Conservation (phyloP, 1,140 invertebrate species). For the Drosophila bipectinata region DNA sequence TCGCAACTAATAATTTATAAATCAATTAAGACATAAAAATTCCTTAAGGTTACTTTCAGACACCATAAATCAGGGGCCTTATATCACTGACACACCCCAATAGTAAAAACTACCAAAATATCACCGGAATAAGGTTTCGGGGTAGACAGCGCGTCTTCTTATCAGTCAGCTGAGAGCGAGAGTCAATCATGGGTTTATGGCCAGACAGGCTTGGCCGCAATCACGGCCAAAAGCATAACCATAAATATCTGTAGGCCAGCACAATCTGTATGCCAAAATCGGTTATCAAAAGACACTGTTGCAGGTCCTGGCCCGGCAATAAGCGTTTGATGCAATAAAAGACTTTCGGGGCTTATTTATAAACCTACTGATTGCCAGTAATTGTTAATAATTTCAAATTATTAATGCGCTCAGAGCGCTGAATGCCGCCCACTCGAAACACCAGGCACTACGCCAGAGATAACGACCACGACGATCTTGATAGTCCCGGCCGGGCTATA, state of each 20-base stretch:
- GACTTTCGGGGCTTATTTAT: slow-evolving; percentile 38
- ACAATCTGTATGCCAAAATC: slow-evolving; percentile 50
- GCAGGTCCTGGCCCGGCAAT: slow-evolving; percentile 19
- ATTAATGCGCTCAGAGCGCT: slow-evolving; percentile 38
- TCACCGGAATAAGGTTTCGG: slow-evolving; percentile 10
- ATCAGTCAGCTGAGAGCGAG: slow-evolving; percentile 36
- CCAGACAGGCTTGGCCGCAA: slow-evolving; percentile 49
- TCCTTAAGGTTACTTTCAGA: slow-evolving; percentile 15
- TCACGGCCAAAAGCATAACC: slow-evolving; percentile 35
- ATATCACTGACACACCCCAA: slow-evolving; percentile 12
- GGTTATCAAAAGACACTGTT: slow-evolving; percentile 43
- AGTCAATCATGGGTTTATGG: slow-evolving; percentile 68
- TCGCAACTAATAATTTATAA: neutral
- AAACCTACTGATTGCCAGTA: slow-evolving; percentile 59
- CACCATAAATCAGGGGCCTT: slow-evolving; percentile 47
- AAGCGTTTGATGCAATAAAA: slow-evolving; percentile 43
- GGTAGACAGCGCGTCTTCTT: slow-evolving; percentile 51
- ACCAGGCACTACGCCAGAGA: slow-evolving; percentile 13
- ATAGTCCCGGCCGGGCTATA: slow-evolving; percentile 7
- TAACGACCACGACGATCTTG: slow-evolving; percentile 30
- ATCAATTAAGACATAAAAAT: slow-evolving; percentile 9
- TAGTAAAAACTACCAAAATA: slow-evolving; percentile 44
- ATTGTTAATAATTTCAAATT: slow-evolving; percentile 73
- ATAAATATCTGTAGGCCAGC: slow-evolving; percentile 47
- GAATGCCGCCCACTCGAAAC: slow-evolving; percentile 43